phyloP scores from a whole-genome alignment of 2,113 vertebrate species.

The Empidonax alnorum region DNA sequence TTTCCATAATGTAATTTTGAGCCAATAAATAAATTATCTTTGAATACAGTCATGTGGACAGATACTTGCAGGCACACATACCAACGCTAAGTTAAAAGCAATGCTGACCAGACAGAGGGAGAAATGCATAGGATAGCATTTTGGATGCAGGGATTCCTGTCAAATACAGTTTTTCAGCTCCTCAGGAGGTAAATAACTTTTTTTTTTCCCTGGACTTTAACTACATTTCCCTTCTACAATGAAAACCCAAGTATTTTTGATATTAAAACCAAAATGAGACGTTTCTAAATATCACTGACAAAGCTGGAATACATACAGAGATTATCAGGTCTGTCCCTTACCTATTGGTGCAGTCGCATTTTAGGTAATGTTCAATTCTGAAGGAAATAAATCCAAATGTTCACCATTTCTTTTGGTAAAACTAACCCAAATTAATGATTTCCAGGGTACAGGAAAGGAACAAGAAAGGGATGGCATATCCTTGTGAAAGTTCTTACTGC shows the following conservation, averaged over 20 bases:
- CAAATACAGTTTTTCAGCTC: not conserved
- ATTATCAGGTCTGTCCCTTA: not conserved
- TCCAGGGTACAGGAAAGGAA: not conserved
- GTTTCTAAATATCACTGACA: not conserved
- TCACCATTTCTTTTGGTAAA: not conserved
- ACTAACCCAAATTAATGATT: not conserved
- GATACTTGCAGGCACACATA: not conserved
- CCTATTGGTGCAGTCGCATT: not conserved
- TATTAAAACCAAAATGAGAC: not conserved
- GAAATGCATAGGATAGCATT: not conserved
- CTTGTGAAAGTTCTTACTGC: not conserved
- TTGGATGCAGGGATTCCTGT: not conserved
- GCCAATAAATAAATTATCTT: constrained; percentile 59
- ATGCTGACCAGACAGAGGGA: not conserved
- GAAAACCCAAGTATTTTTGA: not conserved
- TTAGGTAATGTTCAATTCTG: not conserved
- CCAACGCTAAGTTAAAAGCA: not conserved
- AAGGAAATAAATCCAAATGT: not conserved
- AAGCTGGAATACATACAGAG: not conserved
- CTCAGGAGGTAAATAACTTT: not conserved
- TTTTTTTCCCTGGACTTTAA: not conserved
- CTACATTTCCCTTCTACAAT: not conserved
- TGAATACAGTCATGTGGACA: not conserved
- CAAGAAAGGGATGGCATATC: not conserved
- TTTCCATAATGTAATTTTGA: constrained; percentile 54